These are phyloP conservation scores for Erebia palarica DNA, from an alignment of 2,888 invertebrate species.

Conservation along the genomic window DNA sequence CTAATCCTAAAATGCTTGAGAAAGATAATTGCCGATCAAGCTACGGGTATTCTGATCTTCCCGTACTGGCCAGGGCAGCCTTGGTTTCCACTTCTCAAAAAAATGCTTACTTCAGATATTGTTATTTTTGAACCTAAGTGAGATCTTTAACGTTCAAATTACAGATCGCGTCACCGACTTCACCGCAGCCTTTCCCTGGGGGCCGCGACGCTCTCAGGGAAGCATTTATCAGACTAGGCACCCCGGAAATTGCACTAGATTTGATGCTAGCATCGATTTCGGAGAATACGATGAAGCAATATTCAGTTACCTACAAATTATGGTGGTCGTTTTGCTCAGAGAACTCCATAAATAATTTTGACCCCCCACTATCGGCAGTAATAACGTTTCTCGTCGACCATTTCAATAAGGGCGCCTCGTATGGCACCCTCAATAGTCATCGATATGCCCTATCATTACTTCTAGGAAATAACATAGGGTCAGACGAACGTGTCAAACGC, in stretches of 20 bases:
- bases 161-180: neutral
- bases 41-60: neutral
- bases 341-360: neutral
- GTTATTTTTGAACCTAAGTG: neutral
- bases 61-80: neutral
- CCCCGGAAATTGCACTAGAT: neutral
- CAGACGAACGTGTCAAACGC: neutral
- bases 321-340: neutral
- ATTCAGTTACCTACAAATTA: neutral
- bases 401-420: neutral
- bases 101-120: neutral
- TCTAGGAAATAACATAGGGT: neutral
- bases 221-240: neutral
- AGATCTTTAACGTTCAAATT: neutral
- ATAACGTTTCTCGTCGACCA: neutral
- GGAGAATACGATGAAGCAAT: neutral
- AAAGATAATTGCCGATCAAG: neutral
- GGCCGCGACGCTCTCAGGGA: neutral
- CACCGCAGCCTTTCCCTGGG: slow-evolving; percentile 2
- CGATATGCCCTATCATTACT: slow-evolving; percentile 4
- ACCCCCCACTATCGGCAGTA: neutral
- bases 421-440: neutral
- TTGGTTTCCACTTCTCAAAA: neutral
- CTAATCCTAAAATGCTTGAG: neutral
- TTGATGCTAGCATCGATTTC: neutral